These are phyloP conservation scores for Noctua fimbriata DNA, from an alignment of 2,888 invertebrate species.

Conservation along the genomic window DNA sequence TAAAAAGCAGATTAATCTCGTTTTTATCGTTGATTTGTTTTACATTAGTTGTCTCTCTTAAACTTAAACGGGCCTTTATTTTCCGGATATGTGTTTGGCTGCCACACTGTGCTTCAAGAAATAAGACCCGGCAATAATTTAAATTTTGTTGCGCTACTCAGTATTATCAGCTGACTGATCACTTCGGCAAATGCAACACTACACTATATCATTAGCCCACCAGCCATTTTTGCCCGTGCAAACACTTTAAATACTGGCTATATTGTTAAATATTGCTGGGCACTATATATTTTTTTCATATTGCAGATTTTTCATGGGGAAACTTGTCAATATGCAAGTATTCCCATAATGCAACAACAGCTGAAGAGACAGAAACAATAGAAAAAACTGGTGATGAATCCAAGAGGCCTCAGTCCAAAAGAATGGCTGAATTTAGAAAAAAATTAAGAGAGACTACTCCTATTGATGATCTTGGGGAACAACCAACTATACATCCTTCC, in stretches of 20 bases:
- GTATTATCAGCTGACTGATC: neutral
- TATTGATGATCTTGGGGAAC: constrained; percentile 94
- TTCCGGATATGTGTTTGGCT: neutral
- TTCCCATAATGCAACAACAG: constrained; percentile 70
- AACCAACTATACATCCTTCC: constrained; percentile 92
- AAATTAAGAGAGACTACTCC: constrained; percentile 93
- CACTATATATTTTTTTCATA: neutral
- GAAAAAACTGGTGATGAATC: constrained; percentile 47
- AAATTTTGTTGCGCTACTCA: neutral
- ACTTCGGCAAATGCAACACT: neutral
- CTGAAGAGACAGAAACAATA: constrained; percentile 54
- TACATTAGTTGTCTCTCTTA: neutral
- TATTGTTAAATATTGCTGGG: neutral
- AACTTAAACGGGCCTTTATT: neutral
- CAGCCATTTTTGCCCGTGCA: neutral
- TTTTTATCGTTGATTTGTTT: neutral
- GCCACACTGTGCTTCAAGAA: neutral
- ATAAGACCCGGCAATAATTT: neutral
- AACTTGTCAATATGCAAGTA: constrained; percentile 63
- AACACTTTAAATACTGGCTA: neutral
- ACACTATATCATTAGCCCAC: no score
- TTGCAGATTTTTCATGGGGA: constrained; percentile 51
- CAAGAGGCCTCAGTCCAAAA: constrained; percentile 79
- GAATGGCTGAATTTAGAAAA: constrained; percentile 93
- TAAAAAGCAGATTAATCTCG: neutral